Evolutionary conservation across 2,113 vertebrate genomes (phyloP).

Genomic region (Glaucomys volans): DNA sequence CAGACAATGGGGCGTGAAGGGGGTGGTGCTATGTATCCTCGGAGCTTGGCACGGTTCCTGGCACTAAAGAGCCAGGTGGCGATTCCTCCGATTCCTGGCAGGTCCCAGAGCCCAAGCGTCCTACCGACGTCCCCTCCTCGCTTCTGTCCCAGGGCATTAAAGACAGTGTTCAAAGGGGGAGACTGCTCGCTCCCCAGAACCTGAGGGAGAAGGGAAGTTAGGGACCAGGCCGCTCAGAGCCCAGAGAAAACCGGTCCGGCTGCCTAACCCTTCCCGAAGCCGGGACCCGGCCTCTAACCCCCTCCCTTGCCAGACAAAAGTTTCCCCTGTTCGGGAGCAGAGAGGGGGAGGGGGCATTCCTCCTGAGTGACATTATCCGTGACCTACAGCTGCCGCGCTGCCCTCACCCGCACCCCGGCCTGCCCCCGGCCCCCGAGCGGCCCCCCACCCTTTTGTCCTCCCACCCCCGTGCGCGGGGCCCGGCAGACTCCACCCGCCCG

Average conservation of each 20-base stretch:
- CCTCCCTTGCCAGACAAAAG: constrained; percentile 79
- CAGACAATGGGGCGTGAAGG: background rate
- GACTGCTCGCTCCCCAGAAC: background rate
- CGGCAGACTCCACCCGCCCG: background rate
- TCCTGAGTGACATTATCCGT: constrained; percentile 76
- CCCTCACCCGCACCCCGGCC: constrained; percentile 68
- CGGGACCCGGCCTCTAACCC: constrained; percentile 71
- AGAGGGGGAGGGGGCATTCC: constrained; percentile 75
- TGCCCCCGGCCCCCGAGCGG: constrained; percentile 48
- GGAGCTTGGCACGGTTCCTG: background rate
- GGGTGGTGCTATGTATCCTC: background rate
- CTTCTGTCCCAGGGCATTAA: background rate
- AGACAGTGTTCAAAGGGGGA: background rate
- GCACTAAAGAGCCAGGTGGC: background rate
- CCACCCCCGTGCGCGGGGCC: constrained; percentile 9
- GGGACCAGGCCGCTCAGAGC: constrained; percentile 48
- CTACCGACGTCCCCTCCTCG: constrained; percentile 27
- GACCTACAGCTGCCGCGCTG: constrained; percentile 78
- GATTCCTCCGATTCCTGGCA: background rate
- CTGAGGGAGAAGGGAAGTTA: background rate
- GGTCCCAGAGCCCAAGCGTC: background rate
- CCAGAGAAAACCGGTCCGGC: constrained; percentile 67
- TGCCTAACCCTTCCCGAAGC: constrained; percentile 39
- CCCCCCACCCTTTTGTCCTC: constrained; percentile 69
- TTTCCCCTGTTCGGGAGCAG: constrained; percentile 75